A percentile compares a stretch with the other conserved stretches of the same genome.
Conservation (phyloP, 2,888 invertebrate species). For the Pandemis cinnamomeana region DNA sequence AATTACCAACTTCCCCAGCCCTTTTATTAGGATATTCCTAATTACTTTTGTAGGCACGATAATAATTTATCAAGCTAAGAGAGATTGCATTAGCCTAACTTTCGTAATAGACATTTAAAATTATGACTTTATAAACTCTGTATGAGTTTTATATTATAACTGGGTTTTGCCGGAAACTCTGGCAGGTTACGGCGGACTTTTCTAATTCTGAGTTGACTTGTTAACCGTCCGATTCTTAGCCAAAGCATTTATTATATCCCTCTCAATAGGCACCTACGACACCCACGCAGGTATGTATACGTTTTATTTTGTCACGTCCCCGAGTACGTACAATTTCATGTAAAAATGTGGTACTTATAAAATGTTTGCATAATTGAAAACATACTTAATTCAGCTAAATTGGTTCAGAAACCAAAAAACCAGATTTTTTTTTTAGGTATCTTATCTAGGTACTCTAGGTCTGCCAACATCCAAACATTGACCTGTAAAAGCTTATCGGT, state of each 20-base stretch:
- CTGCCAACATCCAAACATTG: too few species aligned
- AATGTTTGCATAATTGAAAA: too few species aligned
- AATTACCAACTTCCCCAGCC: constrained; percentile 33
- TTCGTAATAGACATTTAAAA: constrained; percentile 14
- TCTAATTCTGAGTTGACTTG: neutral
- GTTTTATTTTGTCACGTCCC: too few species aligned
- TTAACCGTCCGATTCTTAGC: constrained; percentile 1
- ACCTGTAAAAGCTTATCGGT: too few species aligned
- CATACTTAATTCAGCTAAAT: too few species aligned
- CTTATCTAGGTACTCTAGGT: too few species aligned
- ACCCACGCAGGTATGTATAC: neutral
- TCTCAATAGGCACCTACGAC: neutral
- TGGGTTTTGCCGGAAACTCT: neutral
- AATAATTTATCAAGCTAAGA: constrained; percentile 32
- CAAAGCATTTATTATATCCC: neutral
- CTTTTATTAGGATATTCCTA: constrained; percentile 41
- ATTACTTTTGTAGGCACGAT: constrained; percentile 37
- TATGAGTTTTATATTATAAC: neutral
- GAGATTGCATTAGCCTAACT: constrained; percentile 20
- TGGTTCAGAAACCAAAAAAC: too few species aligned
- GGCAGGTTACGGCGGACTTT: neutral
- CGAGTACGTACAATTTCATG: too few species aligned
- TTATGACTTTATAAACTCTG: constrained; percentile 17
- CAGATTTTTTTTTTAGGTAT: too few species aligned
- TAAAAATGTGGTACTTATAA: too few species aligned